These are phyloP conservation scores for Creontiades dilutus DNA, from an alignment of 2,888 invertebrate genomes.

Conservation along the genomic window DNA sequence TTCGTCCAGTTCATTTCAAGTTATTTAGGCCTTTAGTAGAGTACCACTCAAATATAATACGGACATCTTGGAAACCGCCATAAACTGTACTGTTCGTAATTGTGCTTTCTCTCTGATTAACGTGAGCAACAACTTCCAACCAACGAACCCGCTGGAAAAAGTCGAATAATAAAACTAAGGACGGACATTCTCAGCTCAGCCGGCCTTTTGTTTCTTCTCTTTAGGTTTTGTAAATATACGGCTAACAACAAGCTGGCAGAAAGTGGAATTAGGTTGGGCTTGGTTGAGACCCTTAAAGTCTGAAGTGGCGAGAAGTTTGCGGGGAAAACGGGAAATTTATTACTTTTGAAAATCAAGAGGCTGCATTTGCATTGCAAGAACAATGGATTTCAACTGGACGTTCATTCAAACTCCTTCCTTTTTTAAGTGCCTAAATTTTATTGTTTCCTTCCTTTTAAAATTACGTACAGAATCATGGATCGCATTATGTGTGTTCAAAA, in stretches of 20 bases:
- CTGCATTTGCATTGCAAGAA: too few species aligned
- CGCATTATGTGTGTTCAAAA: too few species aligned
- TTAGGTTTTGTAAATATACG: conserved; percentile 20
- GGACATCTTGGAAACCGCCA: conserved; percentile 1
- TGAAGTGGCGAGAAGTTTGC: not conserved
- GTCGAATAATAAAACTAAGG: conserved; percentile 2
- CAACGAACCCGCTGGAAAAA: not conserved
- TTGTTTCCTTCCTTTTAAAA: too few species aligned
- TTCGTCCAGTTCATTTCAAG: too few species aligned
- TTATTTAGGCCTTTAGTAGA: too few species aligned
- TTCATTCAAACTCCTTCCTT: not conserved
- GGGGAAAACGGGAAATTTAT: not conserved
- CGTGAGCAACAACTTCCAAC: not conserved
- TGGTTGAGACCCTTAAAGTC: not conserved
- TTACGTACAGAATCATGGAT: too few species aligned
- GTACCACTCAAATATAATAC: too few species aligned
- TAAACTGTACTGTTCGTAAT: not conserved
- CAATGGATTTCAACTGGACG: not conserved
- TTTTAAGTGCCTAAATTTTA: not conserved
- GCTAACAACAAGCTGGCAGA: not conserved
- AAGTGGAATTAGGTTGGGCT: not conserved
- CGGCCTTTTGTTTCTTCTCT: not conserved
- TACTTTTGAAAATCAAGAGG: not conserved
- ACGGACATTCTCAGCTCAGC: not conserved
- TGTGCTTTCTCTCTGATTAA: not conserved